phyloP scores from a whole-genome alignment of 2,113 vertebrate species.

The Vidua chalybeata region DNA sequence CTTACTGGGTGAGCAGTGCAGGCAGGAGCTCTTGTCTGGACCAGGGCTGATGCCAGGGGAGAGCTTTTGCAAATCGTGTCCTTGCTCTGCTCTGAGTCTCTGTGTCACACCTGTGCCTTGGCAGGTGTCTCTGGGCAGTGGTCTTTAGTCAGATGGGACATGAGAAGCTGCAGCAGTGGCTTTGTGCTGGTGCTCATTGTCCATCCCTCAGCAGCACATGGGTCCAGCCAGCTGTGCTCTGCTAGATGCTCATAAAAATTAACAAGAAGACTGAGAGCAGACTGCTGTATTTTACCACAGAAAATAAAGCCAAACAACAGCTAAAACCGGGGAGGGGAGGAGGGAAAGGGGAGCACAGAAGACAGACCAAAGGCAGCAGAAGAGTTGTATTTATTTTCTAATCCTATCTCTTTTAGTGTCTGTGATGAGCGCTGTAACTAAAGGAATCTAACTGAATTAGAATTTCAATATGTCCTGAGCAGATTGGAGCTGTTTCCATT shows the following conservation, averaged over 20 bases:
- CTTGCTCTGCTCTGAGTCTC: neutral
- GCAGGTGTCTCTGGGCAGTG: neutral
- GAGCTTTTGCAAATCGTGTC: neutral
- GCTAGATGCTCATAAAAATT: neutral
- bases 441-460: constrained; percentile 58
- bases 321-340: neutral
- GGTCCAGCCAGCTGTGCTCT: fast-evolving
- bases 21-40: neutral
- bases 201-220: fast-evolving
- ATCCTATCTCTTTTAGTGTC: constrained; percentile 13
- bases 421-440: constrained; percentile 31
- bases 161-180: neutral
- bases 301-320: constrained; percentile 47
- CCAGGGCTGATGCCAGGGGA: neutral
- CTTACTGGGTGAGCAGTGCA: fast-evolving
- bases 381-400: constrained; percentile 48
- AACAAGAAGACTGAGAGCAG: neutral
- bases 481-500: constrained; percentile 52
- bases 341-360: neutral
- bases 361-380: neutral
- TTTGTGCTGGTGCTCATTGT: neutral
- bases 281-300: neutral
- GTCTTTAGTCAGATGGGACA: neutral
- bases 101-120: neutral
- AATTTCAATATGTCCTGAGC: constrained; percentile 53